Percentiles rank a stretch among this genome's conserved stretches.
Evolutionary conservation across 2,797 vertebrate species (phyloP).

Genomic region (Dendrocincla tyrannina): DNA sequence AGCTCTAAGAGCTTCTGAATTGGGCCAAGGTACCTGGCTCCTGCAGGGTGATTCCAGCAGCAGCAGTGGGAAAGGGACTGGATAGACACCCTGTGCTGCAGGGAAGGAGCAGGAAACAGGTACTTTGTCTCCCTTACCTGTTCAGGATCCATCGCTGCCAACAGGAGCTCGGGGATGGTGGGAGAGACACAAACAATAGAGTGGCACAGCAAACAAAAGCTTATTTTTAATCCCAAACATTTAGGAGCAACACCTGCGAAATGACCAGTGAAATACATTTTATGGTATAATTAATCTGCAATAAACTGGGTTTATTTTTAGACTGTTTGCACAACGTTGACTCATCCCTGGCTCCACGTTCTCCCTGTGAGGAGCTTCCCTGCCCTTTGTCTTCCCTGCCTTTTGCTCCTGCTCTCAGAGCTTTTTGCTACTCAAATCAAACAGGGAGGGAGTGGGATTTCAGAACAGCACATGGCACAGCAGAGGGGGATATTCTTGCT

Average conservation of each 20-base stretch:
- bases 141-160: not conserved
- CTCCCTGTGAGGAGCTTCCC: not conserved
- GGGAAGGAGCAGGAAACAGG: not conserved
- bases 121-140: not conserved
- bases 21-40: rapidly evolving
- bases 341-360: not conserved
- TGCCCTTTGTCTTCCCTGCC: not conserved
- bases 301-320: not conserved
- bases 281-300: not conserved
- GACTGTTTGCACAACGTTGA: slow-evolving; percentile 1
- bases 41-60: rapidly evolving
- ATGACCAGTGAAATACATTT: not conserved
- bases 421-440: not conserved
- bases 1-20: not conserved
- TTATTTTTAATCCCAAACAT: not conserved
- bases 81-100: not conserved
- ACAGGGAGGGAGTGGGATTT: no score
- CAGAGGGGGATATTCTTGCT: not conserved
- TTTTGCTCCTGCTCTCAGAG: not conserved
- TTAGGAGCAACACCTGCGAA: not conserved
- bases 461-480: no score
- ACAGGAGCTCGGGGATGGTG: not conserved
- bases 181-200: not conserved
- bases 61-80: no score
- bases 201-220: not conserved